A percentile compares a stretch with the other conserved stretches of the same genome.
Conservation (phyloP, 2,797 vertebrate species). For the Clarias platycephalus region DNA sequence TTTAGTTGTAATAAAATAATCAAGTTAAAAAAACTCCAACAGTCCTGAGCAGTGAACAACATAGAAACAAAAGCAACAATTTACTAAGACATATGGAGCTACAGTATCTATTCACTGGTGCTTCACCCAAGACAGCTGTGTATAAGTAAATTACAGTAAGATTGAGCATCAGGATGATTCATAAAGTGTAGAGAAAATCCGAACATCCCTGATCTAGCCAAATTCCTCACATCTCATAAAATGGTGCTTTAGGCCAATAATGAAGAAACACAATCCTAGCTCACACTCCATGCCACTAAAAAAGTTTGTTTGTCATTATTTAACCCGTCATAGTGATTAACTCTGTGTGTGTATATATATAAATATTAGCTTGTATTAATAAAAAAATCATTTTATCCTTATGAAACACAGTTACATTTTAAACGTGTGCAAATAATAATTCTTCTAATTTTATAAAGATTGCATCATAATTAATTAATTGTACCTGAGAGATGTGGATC, state of each 20-base stretch:
- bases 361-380: neutral
- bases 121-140: slow-evolving; percentile 1
- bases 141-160: neutral
- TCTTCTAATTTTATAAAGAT: neutral
- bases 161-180: neutral
- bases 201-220: neutral
- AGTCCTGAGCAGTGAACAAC: too few relatives aligned
- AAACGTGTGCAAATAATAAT: neutral
- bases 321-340: too few relatives aligned
- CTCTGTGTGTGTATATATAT: too few relatives aligned
- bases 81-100: neutral
- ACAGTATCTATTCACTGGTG: neutral
- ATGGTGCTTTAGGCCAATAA: neutral
- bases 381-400: neutral
- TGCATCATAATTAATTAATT: neutral
- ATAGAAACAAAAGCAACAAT: too few relatives aligned
- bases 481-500: slow-evolving; percentile 82
- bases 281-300: too few relatives aligned
- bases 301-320: too few relatives aligned
- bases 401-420: neutral
- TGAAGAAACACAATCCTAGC: neutral
- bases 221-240: neutral
- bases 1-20: neutral
- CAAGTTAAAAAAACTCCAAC: neutral
- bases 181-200: neutral